Base-by-base conservation (phyloP, 2,888 invertebrate genomes). In the Diplazon laetatorius region DNA sequence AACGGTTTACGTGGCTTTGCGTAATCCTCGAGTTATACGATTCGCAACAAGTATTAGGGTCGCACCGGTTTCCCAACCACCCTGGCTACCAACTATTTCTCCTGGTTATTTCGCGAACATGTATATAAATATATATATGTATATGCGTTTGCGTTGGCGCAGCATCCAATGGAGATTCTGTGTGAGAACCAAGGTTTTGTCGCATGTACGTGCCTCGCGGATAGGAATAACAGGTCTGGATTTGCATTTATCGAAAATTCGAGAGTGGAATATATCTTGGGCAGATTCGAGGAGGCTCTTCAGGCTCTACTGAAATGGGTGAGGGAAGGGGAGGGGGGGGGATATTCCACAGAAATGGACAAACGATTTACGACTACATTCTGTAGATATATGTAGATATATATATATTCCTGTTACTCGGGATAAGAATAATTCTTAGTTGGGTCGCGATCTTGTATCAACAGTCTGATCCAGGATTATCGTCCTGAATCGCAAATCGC, bases 401-500 rank as follows among this genome's bases (percentile, higher is more conserved):
- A 37, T 52, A 44, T 71, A 46, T 16, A 46, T 57, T 50, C 37
- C 42, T 9, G 60, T 52, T 62, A 59, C 79, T 62, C 39, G 59
- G 63, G 44, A 75, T 48, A 76, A 71, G 79, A 79, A 79, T 79
- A 68, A 79, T 79, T 76, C 79, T 72, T 68, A 76, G 79, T 76
- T 78, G 75, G 78, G 66, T 78, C 75, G 16, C 76, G 71, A 76
- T 79, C 79, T 76, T 76, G 79, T 79, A 76, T 71, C 79, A 79
- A 79, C 79, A 79, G 79, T 79, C 79, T 79, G 79, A 79, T 80
- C 80, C 80, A 46, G 80, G 80, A 80, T 80, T 77, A 80, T 80
- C 77, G 73, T 74, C 46, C 70, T 55, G 74, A 74, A 80, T 80
- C 76, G 76, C 73, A 66, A 77, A 77, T 80, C 80, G 65, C 69